phyloP scores from a whole-genome alignment of 2,113 vertebrate species.

The Clupea harengus region DNA sequence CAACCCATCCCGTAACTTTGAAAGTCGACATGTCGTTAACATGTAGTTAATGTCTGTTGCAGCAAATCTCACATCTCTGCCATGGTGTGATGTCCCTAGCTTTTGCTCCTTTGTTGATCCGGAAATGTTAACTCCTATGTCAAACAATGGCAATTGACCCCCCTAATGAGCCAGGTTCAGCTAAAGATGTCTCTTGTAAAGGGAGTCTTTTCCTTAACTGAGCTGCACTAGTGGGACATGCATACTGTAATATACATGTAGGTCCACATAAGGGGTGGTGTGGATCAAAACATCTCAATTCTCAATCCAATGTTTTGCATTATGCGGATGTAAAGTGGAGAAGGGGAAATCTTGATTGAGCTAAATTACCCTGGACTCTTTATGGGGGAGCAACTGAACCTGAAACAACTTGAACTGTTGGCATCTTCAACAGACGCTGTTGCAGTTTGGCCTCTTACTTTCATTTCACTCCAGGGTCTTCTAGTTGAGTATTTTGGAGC shows the following conservation, averaged over 20 bases:
- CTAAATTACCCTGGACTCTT: neutral
- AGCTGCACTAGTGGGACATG: neutral
- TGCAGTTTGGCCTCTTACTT: neutral
- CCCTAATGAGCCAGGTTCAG: neutral
- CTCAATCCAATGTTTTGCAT: neutral
- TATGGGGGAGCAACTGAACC: neutral
- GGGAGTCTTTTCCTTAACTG: neutral
- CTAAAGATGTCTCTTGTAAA: neutral
- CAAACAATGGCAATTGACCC: neutral
- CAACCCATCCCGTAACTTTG: neutral
- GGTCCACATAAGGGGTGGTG: neutral
- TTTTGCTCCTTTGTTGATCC: neutral
- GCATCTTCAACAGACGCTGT: neutral
- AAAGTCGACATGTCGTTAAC: neutral
- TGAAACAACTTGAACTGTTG: neutral
- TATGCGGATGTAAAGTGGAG: neutral
- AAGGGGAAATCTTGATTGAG: neutral
- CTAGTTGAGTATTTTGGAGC: neutral
- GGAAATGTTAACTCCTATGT: neutral
- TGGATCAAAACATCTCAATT: neutral
- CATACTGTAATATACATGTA: neutral
- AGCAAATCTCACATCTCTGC: neutral
- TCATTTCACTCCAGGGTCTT: neutral
- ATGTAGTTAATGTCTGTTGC: neutral
- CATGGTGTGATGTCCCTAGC: neutral